Evolutionary conservation across 2,113 vertebrate species (phyloP), one percentile per base, ranked within the genome.

Genomic region (Cricetomys ansorgei): DNA sequence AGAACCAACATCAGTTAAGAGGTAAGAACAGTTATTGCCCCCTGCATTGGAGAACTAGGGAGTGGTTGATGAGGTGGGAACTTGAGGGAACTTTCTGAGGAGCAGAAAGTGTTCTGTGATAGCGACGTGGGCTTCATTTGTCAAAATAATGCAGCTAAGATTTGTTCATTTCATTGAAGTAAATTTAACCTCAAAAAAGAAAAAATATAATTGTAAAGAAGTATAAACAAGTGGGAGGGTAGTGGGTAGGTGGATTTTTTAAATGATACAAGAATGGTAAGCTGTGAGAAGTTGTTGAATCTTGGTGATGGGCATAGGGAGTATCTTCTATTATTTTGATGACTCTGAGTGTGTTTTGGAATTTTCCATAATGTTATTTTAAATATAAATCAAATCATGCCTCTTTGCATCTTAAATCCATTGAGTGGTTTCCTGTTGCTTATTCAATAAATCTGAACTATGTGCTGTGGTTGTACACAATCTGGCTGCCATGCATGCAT

Each of bases 121-220:
- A 69, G 40, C 45, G 80, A 53, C 65, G 21, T 84, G 21, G 17
- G 27, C 79, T 94, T 95, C 27, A 25, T 90, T 93, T 96, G 69
- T 94, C 89, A 92, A 84, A 93, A 81, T 57, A 57, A 89, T 80
- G 25, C 21, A 88, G 73, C 9, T 83, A 57, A 84, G 25, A 96
- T 75, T 67, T 84, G 53, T 85, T 65, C 25, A 92, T 94, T 91
- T 89, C 37, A 70, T 40, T 73, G 21, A 87, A 91, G 64, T 91
- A 43, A 65, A 83, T 95, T 91, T 95, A 85, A 45, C 45, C 34
- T 88, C 53, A 75, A 76, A 43, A 95, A 59, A 93, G 43, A 29
- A 57, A 76, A 91, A 96, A 50, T 31, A 48, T 11, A 50, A 59
- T 4, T 89, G 6, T 88, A 86, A 57, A 90, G 84, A 72, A 93